A percentile compares a stretch with the other conserved stretches of the same genome.
These are phyloP conservation scores for Coracopsis vasa DNA, from an alignment of 2,113 vertebrate species.

Conservation along the genomic window DNA sequence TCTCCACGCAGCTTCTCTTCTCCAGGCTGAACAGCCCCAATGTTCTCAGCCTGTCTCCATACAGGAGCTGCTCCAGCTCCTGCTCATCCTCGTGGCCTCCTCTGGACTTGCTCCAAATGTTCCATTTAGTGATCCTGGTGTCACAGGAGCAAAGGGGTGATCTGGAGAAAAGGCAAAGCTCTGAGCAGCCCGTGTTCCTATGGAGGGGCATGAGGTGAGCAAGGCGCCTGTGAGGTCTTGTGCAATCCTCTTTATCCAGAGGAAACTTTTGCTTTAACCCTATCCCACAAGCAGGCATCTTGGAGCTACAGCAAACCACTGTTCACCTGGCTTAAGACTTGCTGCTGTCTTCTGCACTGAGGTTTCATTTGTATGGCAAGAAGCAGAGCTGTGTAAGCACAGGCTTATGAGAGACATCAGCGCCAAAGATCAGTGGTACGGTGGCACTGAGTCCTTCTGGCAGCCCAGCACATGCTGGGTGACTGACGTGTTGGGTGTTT, in stretches of 20 bases:
- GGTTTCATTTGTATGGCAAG: background rate
- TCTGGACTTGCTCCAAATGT: background rate
- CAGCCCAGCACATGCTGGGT: background rate
- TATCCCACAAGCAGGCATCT: background rate
- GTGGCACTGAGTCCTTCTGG: background rate
- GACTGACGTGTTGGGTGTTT: background rate
- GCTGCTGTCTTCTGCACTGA: background rate
- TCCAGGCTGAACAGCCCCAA: background rate
- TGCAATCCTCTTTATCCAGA: background rate
- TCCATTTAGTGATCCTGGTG: background rate
- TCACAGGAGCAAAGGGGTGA: background rate
- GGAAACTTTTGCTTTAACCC: background rate
- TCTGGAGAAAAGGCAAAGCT: background rate
- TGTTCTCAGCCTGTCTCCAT: background rate
- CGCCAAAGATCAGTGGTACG: background rate
- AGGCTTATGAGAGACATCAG: background rate
- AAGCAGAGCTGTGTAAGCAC: background rate
- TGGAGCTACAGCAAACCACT: background rate
- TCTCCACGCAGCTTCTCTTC: background rate
- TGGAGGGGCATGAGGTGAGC: rapidly evolving
- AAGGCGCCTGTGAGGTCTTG: background rate
- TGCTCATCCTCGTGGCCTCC: background rate
- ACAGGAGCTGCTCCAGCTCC: background rate
- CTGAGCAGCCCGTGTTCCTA: rapidly evolving
- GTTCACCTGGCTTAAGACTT: background rate